Base-by-base conservation (phyloP, 2,888 invertebrate species). In the Lasioglossum figueresi region DNA sequence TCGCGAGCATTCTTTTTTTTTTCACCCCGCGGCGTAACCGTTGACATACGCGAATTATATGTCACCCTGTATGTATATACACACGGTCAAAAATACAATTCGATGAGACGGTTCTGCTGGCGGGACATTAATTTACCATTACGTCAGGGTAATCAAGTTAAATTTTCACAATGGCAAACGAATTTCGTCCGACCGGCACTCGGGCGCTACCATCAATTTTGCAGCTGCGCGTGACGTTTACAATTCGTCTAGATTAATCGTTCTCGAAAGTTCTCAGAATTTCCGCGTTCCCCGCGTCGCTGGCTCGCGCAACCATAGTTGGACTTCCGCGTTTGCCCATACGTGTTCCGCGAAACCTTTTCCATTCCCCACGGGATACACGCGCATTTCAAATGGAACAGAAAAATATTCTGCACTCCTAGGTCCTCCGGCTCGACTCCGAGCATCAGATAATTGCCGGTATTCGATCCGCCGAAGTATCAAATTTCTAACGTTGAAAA, bases 191-290 rank as follows among this genome's bases (percentile, higher is more conserved):
- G 76, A 80, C 72, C 71, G 81, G 72, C 80, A 80, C 82, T 83
- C 82, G 75, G 84, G 84, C 74, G 80, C 79, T 82, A 84, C 85
- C 89, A 91, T 91, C 91, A 91, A 92, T 92, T 92, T 89, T 87
- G 82, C 90, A 87, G 88, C 87, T 92, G 90, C 88, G 84, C 83
- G 83, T 90, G 92, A 91, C 92, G 82, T 89, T 83, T 87, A 89
- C 88, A 87, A 88, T 89, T 90, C 88, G 88, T 79, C 77, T 79
- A 80, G 83, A 90, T 90, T 90, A 89, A 89, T 89, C 84, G 89
- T 86, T 87, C 84, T 43, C 80, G 82, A 79, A 84, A 86, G 90
- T 88, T 90, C 90, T 85, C 82, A 84, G 87, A 80, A 89, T 88
- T 79, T 88, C 82, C 72, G 76, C 80, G 79, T 74, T 80, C 87